phyloP scores from a whole-genome alignment of 2,888 invertebrate species.

The Gerris lacustris region DNA sequence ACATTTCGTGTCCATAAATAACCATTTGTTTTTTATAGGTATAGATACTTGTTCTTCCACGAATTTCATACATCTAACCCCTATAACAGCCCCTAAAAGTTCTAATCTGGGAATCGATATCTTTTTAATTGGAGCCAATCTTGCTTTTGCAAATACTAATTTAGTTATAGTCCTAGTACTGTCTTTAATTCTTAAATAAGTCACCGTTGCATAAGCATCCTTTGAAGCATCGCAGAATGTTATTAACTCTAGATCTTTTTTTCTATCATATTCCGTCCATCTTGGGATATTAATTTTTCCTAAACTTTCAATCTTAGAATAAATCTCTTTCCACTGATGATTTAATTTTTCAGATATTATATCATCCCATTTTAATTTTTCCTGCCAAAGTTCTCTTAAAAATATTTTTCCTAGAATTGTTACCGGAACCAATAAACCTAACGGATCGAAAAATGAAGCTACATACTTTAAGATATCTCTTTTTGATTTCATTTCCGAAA shows the following conservation, averaged over 20 bases:
- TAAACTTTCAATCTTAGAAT: neutral
- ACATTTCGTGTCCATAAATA: slow-evolving; percentile 9
- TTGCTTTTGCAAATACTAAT: slow-evolving; percentile 3
- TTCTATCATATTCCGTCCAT: neutral
- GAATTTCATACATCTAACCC: slow-evolving; percentile 1
- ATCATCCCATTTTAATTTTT: neutral
- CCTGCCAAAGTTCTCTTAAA: neutral
- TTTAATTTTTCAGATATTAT: neutral
- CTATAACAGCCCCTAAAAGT: slow-evolving; percentile 4
- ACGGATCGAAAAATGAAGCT: neutral
- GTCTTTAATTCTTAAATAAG: neutral
- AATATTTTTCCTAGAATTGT: neutral
- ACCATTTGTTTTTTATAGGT: neutral
- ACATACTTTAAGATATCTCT: too few relatives aligned
- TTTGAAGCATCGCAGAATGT: slow-evolving; percentile 8
- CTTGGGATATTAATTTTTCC: neutral
- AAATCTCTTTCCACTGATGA: neutral
- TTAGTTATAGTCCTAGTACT: too few relatives aligned
- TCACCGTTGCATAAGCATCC: neutral
- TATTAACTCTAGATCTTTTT: neutral
- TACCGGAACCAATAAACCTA: neutral
- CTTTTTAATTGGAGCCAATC: neutral
- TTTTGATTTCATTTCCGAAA: too few relatives aligned
- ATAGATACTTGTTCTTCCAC: too few relatives aligned
- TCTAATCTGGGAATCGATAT: slow-evolving; percentile 7